Base-by-base conservation (phyloP, 2,888 invertebrate genomes). In the Metalampra italica region DNA sequence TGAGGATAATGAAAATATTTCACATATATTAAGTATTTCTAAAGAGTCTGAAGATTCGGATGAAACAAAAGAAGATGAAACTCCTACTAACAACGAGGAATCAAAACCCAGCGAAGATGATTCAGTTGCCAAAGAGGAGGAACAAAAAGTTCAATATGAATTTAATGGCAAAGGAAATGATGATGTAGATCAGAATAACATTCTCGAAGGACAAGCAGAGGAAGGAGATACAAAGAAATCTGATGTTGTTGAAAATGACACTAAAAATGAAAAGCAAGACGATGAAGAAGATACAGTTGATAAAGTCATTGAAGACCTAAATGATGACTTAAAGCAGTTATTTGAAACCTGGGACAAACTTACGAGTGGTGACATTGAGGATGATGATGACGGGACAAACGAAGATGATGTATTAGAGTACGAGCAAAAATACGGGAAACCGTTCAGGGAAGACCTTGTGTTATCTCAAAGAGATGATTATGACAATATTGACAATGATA, bases 341-440 rank as follows among this genome's bases (percentile, higher is more conserved):
- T 66, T 77, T 48, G 71, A 71, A 45, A 78, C 75, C 11, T 56
- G 74, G 46, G 60, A 71, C 9, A 78, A 82, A 58, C 60, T 84
- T 9, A 59, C 53, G 4, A 15, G 9, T 9, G 30, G 12, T 12
- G 54, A 61, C 30, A 60, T 66, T 11, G 52, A 50, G 7, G 49
- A 60, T 4, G 52, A 60, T 8, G 50, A 58, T 9, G 55, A 58
- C 7, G 44, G 49, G 9, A 53, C 54, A 9, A 45, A 54, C 13
- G 46, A 49, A 9, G 48, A 52, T 29, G 51, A 57, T 29, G 50
- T 67, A n/a, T 44, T 60, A 41, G 63, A 66, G 2, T 64, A 71
- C 46, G 69, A 73, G 54, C 66, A 66, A 9, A 66, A 69, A 52
- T 59, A 60, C 8, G 53, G 51, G 1, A 55, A 56, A 38, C 64